These are phyloP conservation scores for Sinocyclocheilus anshuiensis DNA, from an alignment of 2,113 vertebrate genomes.

Conservation along the genomic window DNA sequence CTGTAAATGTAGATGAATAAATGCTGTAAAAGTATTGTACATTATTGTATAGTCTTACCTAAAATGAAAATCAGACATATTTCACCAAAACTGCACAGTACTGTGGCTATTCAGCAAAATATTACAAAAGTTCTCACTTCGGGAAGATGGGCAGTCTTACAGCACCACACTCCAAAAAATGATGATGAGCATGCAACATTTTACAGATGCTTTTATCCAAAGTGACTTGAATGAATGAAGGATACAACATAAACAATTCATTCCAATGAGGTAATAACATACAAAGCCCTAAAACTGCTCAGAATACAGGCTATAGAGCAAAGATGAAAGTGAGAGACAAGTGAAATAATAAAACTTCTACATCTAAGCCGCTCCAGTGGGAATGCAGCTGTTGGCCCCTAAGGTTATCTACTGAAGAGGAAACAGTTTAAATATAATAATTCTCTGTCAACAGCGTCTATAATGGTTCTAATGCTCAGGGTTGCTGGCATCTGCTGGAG, in stretches of 20 bases:
- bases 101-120: background rate
- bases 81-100: too few species aligned
- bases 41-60: too few species aligned
- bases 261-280: background rate
- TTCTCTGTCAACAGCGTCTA: background rate
- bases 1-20: too few species aligned
- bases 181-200: background rate
- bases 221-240: background rate
- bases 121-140: background rate
- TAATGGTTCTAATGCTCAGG: background rate
- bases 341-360: background rate
- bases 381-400: background rate
- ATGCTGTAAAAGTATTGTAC: too few species aligned
- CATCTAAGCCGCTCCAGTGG: background rate
- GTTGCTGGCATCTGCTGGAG: constrained; percentile 43
- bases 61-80: too few species aligned
- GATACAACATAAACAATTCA: background rate
- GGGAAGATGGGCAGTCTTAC: background rate
- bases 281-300: background rate
- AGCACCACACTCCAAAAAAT: background rate
- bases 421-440: background rate
- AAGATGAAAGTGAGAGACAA: constrained; percentile 4
- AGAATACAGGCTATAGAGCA: background rate
- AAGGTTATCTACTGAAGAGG: background rate
- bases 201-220: background rate